These are phyloP conservation scores for Cyprinodon variegatus DNA, from an alignment of 2,113 vertebrate genomes.

Conservation along the genomic window DNA sequence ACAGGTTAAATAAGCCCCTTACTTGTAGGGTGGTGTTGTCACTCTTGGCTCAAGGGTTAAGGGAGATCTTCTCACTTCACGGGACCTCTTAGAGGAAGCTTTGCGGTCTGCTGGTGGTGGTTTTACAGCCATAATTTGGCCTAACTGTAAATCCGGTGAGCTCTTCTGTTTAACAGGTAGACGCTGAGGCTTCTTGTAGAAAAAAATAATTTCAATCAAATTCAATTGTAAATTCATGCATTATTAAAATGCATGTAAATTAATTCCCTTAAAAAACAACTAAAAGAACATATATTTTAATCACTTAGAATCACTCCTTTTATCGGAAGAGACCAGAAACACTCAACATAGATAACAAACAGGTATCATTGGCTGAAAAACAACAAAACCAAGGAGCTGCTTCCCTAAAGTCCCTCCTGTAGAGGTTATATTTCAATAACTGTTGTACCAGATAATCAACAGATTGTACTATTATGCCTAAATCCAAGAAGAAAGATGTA, in stretches of 20 bases:
- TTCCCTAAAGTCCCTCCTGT: not conserved
- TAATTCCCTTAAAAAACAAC: not conserved
- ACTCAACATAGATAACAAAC: not conserved
- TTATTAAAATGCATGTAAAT: too few relatives aligned
- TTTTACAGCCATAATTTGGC: slow-evolving; percentile 2
- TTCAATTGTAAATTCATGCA: too few relatives aligned
- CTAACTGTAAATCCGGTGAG: slow-evolving; percentile 9
- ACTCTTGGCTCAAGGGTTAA: slow-evolving; percentile 25
- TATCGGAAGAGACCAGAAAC: not conserved
- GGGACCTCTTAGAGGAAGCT: slow-evolving; percentile 41
- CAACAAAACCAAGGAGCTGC: not conserved
- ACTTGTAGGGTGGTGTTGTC: slow-evolving; percentile 32
- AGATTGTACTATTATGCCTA: not conserved
- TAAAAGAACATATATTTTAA: not conserved
- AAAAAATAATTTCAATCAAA: not conserved
- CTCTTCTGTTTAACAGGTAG: slow-evolving; percentile 54
- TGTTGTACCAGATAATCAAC: not conserved
- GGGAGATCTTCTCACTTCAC: slow-evolving; percentile 16
- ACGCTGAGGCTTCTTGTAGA: slow-evolving; percentile 48
- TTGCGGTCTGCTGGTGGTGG: slow-evolving; percentile 35
- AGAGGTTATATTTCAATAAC: not conserved
- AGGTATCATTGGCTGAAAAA: not conserved
- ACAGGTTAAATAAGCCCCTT: not conserved
- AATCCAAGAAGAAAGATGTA: not conserved
- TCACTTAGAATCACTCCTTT: not conserved